phyloP scores from a whole-genome alignment of 2,113 vertebrate species.

The Poicephalus gulielmi region DNA sequence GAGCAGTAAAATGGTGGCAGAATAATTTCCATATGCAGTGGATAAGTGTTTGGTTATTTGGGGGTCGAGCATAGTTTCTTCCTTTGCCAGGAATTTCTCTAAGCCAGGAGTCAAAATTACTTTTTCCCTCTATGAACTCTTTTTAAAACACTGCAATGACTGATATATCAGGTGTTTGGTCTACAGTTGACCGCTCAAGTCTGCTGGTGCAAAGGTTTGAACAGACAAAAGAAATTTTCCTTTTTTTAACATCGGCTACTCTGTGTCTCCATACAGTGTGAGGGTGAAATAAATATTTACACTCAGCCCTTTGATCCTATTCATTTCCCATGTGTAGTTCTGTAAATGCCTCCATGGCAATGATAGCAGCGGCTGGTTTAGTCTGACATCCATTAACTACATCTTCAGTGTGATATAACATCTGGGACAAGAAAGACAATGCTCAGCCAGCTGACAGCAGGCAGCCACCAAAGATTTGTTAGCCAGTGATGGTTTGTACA shows the following conservation, averaged over 20 bases:
- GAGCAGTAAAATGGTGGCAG: conserved; percentile 55
- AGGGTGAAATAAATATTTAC: not conserved
- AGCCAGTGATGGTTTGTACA: not conserved
- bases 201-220: not conserved
- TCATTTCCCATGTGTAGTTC: not conserved
- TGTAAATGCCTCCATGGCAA: not conserved
- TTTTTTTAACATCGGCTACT: not conserved
- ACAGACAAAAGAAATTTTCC: not conserved
- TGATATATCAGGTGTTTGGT: not conserved
- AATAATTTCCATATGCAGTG: conserved; percentile 60
- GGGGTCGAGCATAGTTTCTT: conserved; percentile 1
- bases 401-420: not conserved
- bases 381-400: not conserved
- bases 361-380: not conserved
- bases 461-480: not conserved
- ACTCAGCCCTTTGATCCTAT: not conserved
- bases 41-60: conserved; percentile 26
- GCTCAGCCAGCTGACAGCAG: not conserved
- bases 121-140: conserved; percentile 1
- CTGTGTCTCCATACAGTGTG: not conserved
- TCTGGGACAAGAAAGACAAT: not conserved
- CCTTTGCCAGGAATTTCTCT: conserved; percentile 41
- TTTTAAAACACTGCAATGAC: not conserved
- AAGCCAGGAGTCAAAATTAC: conserved; percentile 19
- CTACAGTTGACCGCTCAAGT: not conserved